Conservation (phyloP, 2,113 vertebrate species). For the Tretioscincus oriximinensis region DNA sequence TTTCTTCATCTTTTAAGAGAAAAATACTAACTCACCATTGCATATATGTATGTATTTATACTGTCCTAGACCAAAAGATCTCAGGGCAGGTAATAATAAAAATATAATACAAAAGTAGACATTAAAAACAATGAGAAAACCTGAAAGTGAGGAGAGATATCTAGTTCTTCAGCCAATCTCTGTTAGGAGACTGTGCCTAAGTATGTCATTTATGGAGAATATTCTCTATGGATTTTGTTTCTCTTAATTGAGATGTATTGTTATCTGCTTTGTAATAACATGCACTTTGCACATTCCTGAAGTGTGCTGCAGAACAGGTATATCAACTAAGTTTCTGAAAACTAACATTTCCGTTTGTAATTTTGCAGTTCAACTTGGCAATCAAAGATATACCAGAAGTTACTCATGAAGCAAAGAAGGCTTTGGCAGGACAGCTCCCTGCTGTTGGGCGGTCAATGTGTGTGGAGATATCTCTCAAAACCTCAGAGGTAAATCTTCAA, state of each 20-base stretch:
- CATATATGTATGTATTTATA: no score
- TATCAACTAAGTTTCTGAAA: slow-evolving; percentile 34
- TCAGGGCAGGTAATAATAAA: no score
- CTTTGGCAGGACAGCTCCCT: slow-evolving; percentile 91
- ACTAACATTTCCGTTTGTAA: slow-evolving; percentile 19
- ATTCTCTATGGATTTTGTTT: not conserved
- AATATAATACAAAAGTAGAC: no score
- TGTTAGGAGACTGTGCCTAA: no score
- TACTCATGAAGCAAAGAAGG: slow-evolving; percentile 98
- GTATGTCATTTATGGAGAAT: no score
- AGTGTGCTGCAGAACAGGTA: not conserved
- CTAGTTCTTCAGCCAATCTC: no score
- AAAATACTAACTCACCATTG: no score
- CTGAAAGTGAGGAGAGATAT: no score
- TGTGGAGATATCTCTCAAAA: slow-evolving; percentile 98
- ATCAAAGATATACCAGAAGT: slow-evolving; percentile 99
- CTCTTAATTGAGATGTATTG: slow-evolving; percentile 7
- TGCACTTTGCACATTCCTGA: not conserved
- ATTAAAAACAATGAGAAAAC: no score
- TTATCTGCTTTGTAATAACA: not conserved
- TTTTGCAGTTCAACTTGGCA: slow-evolving; percentile 92
- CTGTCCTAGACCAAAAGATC: no score
- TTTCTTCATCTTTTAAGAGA: not conserved
- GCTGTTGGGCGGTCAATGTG: slow-evolving; percentile 96
- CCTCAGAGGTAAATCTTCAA: slow-evolving; percentile 87